These are phyloP conservation scores for Papilio machaon DNA, from an alignment of 1,140 invertebrate genomes.

Conservation along the genomic window DNA sequence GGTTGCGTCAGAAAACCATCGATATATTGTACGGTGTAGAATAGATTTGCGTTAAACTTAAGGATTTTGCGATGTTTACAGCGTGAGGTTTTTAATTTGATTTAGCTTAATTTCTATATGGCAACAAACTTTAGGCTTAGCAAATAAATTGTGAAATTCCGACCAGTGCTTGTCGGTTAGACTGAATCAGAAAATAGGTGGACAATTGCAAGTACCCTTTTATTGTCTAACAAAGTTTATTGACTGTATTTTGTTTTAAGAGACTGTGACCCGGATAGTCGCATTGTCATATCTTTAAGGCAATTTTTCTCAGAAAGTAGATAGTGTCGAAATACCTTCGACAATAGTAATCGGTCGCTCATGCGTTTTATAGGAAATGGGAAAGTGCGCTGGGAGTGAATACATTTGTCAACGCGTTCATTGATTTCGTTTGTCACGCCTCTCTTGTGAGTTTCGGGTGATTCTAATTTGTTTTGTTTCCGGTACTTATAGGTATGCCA, in stretches of 20 bases:
- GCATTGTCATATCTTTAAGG: conserved; percentile 26
- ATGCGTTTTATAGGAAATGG: conserved; percentile 35
- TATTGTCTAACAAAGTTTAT: conserved; percentile 20
- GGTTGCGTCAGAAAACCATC: too few relatives aligned
- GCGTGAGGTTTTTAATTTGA: not conserved
- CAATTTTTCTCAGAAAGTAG: conserved; percentile 31
- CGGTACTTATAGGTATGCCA: not conserved
- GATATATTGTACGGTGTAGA: not conserved
- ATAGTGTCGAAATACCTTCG: conserved; percentile 26
- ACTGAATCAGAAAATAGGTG: not conserved
- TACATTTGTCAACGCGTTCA: conserved; percentile 25
- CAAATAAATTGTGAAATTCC: not conserved
- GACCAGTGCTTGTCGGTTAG: not conserved
- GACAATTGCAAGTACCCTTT: not conserved
- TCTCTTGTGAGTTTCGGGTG: not conserved
- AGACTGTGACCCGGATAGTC: conserved; percentile 25
- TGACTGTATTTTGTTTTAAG: conserved; percentile 22
- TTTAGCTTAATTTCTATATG: not conserved
- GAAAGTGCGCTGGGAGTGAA: conserved; percentile 33
- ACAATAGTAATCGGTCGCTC: conserved; percentile 31
- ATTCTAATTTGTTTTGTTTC: conserved; percentile 28
- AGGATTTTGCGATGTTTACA: too few relatives aligned
- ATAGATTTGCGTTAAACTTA: not conserved
- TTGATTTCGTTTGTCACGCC: conserved; percentile 24
- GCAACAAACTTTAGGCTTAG: not conserved